Conservation (phyloP, 2,888 invertebrate species). For the Lydus trimaculatus region DNA sequence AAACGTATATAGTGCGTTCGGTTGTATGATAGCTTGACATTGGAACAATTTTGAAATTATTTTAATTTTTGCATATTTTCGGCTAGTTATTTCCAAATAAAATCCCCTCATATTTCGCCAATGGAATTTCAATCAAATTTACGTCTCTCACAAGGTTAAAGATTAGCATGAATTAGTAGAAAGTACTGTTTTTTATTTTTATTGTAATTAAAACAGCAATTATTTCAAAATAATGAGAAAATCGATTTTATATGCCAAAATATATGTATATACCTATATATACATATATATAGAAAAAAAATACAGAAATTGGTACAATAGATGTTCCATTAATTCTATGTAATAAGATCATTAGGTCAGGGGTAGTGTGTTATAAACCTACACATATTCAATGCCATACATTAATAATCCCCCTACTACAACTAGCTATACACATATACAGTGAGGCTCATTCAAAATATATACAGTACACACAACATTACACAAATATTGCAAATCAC, state of each 20-base stretch:
- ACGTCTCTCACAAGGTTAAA: background rate
- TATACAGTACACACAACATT: too few relatives aligned
- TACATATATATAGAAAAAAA: too few relatives aligned
- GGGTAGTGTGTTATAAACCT: slow-evolving; percentile 17
- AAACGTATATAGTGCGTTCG: too few relatives aligned
- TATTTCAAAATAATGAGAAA: background rate
- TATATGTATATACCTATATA: too few relatives aligned
- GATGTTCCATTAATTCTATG: slow-evolving; percentile 12
- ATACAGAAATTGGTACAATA: background rate
- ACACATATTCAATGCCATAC: slow-evolving; percentile 10
- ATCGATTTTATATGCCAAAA: background rate
- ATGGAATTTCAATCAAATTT: background rate
- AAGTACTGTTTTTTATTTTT: background rate
- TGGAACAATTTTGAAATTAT: too few relatives aligned
- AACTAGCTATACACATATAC: too few relatives aligned
- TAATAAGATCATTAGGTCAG: slow-evolving; percentile 16
- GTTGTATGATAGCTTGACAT: too few relatives aligned
- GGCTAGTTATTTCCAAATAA: background rate
- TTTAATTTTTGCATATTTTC: too few relatives aligned
- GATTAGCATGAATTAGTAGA: background rate
- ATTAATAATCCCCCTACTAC: background rate
- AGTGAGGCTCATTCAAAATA: slow-evolving; percentile 2
- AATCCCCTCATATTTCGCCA: background rate
- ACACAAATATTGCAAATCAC: too few relatives aligned
- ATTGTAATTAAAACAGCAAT: background rate